These are phyloP conservation scores for Littorina saxatilis DNA, from an alignment of 1,140 invertebrate genomes.

Conservation along the genomic window DNA sequence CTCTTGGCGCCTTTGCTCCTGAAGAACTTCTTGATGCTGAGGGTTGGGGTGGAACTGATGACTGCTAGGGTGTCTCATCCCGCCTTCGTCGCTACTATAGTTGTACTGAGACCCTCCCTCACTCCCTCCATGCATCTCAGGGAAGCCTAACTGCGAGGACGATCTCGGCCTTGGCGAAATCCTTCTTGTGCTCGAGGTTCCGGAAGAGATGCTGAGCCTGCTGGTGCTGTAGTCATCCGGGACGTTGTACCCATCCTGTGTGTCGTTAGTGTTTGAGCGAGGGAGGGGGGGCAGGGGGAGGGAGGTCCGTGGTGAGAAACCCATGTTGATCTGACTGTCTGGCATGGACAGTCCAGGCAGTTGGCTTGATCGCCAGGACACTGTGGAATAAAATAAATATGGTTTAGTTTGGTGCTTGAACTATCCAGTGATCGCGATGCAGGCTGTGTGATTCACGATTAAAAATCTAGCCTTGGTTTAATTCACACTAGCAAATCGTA, in stretches of 20 bases:
- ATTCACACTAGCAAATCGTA: too few species aligned
- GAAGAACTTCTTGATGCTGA: neutral
- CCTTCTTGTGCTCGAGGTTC: neutral
- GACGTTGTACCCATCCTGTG: neutral
- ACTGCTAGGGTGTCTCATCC: neutral
- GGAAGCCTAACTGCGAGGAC: neutral
- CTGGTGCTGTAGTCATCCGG: neutral
- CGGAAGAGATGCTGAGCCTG: neutral
- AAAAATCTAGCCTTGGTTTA: too few species aligned
- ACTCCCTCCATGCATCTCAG: neutral
- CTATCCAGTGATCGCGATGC: too few species aligned
- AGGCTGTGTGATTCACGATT: too few species aligned
- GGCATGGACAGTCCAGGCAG: neutral
- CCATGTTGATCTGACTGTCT: neutral
- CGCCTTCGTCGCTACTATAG: neutral
- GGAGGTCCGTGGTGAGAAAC: neutral
- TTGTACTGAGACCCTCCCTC: neutral
- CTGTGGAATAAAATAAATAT: neutral
- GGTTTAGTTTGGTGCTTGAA: too few species aligned
- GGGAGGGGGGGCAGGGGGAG: conserved; percentile 27
- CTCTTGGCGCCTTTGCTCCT: neutral
- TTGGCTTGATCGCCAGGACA: neutral
- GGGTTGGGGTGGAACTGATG: neutral
- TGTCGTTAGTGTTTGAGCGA: neutral
- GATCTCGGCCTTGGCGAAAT: neutral